Conservation (phyloP, 1,140 invertebrate genomes). For the Papilio glaucus region DNA sequence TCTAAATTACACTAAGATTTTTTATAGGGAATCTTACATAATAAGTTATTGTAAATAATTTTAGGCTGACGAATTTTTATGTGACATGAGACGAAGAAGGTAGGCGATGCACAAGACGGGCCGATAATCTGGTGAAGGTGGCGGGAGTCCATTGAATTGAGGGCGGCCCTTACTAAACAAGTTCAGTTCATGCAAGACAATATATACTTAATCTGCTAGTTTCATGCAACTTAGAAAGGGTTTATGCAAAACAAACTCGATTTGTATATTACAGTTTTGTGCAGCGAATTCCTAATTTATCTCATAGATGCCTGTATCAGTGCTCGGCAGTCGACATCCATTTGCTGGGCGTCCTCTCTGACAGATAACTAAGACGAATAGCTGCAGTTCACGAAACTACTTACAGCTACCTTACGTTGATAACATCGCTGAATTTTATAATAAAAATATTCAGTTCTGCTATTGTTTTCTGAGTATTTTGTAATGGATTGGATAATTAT, state of each 20-base stretch:
- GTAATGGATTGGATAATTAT: background rate
- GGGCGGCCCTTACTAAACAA: no score
- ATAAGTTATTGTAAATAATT: no score
- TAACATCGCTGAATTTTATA: background rate
- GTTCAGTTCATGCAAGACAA: no score
- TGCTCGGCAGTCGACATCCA: slow-evolving; percentile 37
- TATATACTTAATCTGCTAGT: no score
- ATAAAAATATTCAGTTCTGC: background rate
- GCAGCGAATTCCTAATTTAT: slow-evolving; percentile 42
- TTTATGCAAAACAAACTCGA: background rate
- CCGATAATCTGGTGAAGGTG: no score
- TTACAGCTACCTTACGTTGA: background rate
- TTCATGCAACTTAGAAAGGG: background rate
- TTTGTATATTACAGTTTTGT: slow-evolving; percentile 31
- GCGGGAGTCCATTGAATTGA: no score
- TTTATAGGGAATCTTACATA: slow-evolving; percentile 21
- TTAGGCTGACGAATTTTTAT: no score
- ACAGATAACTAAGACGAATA: slow-evolving; percentile 46
- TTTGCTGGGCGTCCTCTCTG: slow-evolving; percentile 41
- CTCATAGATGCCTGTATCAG: slow-evolving; percentile 33
- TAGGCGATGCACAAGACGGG: no score
- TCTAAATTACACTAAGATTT: no score
- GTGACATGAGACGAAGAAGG: no score
- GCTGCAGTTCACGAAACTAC: slow-evolving; percentile 31
- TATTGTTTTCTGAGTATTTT: background rate